A percentile compares a stretch with the other conserved stretches of the same genome.
These are phyloP conservation scores for Agrochola macilenta DNA, from an alignment of 2,888 invertebrate species.

Conservation along the genomic window DNA sequence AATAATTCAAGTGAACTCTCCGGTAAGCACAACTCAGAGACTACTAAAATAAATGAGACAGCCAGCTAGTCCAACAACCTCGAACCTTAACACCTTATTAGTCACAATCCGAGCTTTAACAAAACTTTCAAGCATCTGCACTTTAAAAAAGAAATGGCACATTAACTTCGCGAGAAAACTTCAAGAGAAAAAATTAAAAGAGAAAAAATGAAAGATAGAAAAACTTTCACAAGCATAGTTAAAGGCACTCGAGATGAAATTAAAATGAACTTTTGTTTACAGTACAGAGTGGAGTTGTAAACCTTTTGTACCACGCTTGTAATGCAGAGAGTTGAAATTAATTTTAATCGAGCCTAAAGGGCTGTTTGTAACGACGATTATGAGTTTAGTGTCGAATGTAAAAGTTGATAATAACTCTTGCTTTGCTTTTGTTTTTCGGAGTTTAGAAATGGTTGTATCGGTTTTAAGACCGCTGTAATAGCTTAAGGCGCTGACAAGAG, in stretches of 20 bases:
- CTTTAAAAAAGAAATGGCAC: conserved; percentile 43
- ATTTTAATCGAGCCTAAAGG: conserved; percentile 45
- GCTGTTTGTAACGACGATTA: conserved; percentile 19
- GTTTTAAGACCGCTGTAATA: neutral
- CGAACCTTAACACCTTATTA: conserved; percentile 48
- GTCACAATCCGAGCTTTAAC: conserved; percentile 46
- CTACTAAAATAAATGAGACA: conserved; percentile 16
- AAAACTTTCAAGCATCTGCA: conserved; percentile 53
- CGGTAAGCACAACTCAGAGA: neutral
- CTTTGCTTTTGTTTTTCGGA: conserved; percentile 12
- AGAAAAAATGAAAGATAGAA: conserved; percentile 52
- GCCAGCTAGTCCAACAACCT: conserved; percentile 5
- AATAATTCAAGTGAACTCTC: neutral
- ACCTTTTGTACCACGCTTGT: conserved; percentile 42
- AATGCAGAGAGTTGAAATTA: conserved; percentile 29
- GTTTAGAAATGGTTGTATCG: conserved; percentile 3
- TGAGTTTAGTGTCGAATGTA: conserved; percentile 23
- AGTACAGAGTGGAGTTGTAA: conserved; percentile 67
- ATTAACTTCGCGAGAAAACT: conserved; percentile 54
- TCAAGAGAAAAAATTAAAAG: conserved; percentile 50
- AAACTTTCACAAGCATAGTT: conserved; percentile 51
- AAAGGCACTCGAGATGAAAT: conserved; percentile 71
- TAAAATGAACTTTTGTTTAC: conserved; percentile 74
- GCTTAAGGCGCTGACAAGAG: neutral
- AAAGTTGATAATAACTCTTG: conserved; percentile 19